A percentile compares a stretch with the other conserved stretches of the same genome.
Conservation (phyloP, 1,140 invertebrate species). For the Dermatophagoides farinae region DNA sequence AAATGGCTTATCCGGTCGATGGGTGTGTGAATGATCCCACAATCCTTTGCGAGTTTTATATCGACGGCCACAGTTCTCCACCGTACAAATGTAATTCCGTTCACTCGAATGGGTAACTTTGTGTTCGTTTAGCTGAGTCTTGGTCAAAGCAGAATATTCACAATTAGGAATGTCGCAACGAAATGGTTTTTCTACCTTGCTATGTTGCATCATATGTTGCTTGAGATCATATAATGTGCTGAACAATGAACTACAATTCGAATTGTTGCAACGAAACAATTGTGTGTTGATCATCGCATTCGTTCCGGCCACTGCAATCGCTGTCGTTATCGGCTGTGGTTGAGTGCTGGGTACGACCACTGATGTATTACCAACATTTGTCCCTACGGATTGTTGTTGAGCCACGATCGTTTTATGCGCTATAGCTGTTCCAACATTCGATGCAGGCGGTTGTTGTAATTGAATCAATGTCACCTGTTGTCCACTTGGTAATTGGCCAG, state of each 20-base stretch:
- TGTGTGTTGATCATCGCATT: conserved; percentile 8
- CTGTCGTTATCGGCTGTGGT: conserved; percentile 4
- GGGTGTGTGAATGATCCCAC: conserved; percentile 6
- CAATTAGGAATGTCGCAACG: neutral
- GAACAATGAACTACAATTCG: neutral
- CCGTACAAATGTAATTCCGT: conserved; percentile 3
- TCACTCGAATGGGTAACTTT: conserved; percentile 3
- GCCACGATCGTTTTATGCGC: conserved; percentile 3
- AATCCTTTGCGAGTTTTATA: conserved; percentile 4
- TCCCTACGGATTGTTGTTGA: neutral
- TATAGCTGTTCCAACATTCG: conserved; percentile 1
- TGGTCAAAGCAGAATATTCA: conserved; percentile 5
- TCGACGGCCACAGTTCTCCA: conserved; percentile 4
- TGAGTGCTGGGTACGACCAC: neutral
- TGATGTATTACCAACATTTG: neutral
- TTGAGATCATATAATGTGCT: conserved; percentile 5
- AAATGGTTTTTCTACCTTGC: conserved; percentile 5
- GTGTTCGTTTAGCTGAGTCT: conserved; percentile 1
- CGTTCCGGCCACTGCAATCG: conserved; percentile 3
- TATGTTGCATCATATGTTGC: conserved; percentile 7
- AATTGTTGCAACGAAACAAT: neutral
- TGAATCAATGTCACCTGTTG: conserved; percentile 7
- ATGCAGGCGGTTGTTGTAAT: neutral
- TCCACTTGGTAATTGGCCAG: neutral
- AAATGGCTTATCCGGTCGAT: conserved; percentile 3